phyloP scores from a whole-genome alignment of 2,888 invertebrate species.

The Stratiomys singularior region DNA sequence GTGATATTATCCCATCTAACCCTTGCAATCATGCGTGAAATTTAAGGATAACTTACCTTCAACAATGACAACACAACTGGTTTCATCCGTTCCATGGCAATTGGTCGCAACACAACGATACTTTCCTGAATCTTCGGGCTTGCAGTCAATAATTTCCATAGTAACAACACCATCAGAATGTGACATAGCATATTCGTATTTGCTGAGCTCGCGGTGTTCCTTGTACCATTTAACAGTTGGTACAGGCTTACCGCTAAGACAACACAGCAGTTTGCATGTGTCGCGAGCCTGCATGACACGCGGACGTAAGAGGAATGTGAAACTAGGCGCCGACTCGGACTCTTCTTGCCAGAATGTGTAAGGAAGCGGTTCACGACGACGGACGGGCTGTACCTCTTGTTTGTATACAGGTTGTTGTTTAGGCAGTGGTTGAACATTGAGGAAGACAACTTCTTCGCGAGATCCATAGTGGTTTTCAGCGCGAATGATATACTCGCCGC shows the following conservation, averaged over 20 bases:
- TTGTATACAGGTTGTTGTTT: conserved; percentile 66
- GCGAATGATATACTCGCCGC: conserved; percentile 96
- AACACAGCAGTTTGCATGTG: conserved; percentile 97
- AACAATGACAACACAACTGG: conserved; percentile 93
- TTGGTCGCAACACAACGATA: conserved; percentile 96
- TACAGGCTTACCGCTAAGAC: conserved; percentile 93
- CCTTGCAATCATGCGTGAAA: too few relatives aligned
- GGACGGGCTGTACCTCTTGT: conserved; percentile 76
- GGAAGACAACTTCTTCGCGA: conserved; percentile 94
- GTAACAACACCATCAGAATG: conserved; percentile 96
- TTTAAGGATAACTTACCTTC: conserved; percentile 75
- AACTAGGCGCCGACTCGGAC: conserved; percentile 92
- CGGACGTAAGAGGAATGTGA: conserved; percentile 98
- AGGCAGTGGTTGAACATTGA: conserved; percentile 86
- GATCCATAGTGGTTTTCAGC: conserved; percentile 97
- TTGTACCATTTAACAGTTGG: conserved; percentile 95
- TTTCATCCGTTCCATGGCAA: conserved; percentile 93
- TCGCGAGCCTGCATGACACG: conserved; percentile 97
- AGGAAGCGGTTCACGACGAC: conserved; percentile 83
- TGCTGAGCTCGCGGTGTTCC: conserved; percentile 90
- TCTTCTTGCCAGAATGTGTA: conserved; percentile 94
- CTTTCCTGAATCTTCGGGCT: conserved; percentile 94
- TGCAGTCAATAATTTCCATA: conserved; percentile 95
- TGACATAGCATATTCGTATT: conserved; percentile 90
- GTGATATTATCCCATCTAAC: too few relatives aligned